Percentiles rank a stretch among this genome's conserved stretches.
Conservation (phyloP, 2,888 invertebrate genomes). For the Mechanitis mazaeus region DNA sequence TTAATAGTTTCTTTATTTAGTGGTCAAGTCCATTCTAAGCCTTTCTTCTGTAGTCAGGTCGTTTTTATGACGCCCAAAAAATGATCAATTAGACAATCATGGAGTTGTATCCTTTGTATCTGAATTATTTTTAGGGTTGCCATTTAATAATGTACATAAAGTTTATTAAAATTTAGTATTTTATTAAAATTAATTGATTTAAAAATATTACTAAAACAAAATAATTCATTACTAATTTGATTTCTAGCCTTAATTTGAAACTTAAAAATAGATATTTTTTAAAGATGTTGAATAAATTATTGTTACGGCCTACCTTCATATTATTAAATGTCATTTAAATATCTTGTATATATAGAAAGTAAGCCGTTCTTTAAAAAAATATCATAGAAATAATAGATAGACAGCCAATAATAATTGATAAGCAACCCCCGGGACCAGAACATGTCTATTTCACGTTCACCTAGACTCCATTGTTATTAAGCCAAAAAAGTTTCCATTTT, state of each 20-base stretch:
- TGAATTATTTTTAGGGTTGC: constrained; percentile 37
- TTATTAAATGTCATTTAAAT: too few species aligned
- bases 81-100: constrained; percentile 61
- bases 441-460: constrained; percentile 62
- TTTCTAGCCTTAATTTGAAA: too few species aligned
- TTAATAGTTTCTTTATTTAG: background rate
- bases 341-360: too few species aligned
- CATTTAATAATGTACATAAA: constrained; percentile 7
- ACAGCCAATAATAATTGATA: background rate
- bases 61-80: constrained; percentile 53
- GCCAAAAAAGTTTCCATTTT: constrained; percentile 65
- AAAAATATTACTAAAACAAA: too few species aligned
- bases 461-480: constrained; percentile 64
- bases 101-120: constrained; percentile 21
- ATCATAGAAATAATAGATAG: too few species aligned
- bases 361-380: background rate
- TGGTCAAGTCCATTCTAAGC: constrained; percentile 18
- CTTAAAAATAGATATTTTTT: too few species aligned
- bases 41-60: constrained; percentile 15
- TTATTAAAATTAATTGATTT: too few species aligned
- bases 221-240: too few species aligned
- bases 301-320: too few species aligned
- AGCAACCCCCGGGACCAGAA: constrained; percentile 55
- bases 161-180: constrained; percentile 1
- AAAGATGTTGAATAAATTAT: too few species aligned